Base-by-base conservation (phyloP, 2,888 invertebrate species). In the Chouioia cunea region DNA sequence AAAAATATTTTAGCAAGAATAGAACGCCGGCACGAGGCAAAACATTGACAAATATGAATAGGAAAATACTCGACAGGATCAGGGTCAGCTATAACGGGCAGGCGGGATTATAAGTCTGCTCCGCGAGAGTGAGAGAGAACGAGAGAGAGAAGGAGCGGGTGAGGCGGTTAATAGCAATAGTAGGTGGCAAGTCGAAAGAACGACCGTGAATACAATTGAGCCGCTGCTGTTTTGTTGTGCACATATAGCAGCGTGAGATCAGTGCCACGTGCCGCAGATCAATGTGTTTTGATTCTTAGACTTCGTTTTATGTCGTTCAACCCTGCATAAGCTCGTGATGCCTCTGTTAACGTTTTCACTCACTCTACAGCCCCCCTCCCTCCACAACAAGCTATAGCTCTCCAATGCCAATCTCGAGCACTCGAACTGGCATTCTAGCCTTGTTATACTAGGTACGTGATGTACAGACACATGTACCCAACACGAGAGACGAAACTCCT, bases 241-340 rank as follows among this genome's bases (percentile, higher is more conserved):
- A n/a, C 36, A 10, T 36, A 4, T n/a, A 77, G 79, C 79, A 78
- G 80, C 81, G 81, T 81, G 82, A 81, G 83, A 84, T 84, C 81
- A 77, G 73, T 64, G 83, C 80, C 85, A 85, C 85, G 85, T 85
- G 85, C 73, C 82, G 68, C 77, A 81, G 84, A 85, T 85, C 84
- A 85, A 84, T 84, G 84, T 85, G 84, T 85, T 85, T 85, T 85
- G 85, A 85, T 85, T 85, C 85, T 83, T 84, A 82, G 84, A 84
- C 83, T 83, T 79, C 75, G 79, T 77, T 82, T 85, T 82, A 79
- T 81, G 79, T 74, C 70, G 22, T 50, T 77, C 72, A 71, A 73
- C 79, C 74, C 6, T 6, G 36, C 12, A 6, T 36, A n/a, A n/a
- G n/a, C n/a, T n/a, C n/a, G 27, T 6, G 36, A 36, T 36, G 36